These are phyloP conservation scores for Isotomurus palustris DNA, from an alignment of 2,888 invertebrate genomes.

Conservation along the genomic window DNA sequence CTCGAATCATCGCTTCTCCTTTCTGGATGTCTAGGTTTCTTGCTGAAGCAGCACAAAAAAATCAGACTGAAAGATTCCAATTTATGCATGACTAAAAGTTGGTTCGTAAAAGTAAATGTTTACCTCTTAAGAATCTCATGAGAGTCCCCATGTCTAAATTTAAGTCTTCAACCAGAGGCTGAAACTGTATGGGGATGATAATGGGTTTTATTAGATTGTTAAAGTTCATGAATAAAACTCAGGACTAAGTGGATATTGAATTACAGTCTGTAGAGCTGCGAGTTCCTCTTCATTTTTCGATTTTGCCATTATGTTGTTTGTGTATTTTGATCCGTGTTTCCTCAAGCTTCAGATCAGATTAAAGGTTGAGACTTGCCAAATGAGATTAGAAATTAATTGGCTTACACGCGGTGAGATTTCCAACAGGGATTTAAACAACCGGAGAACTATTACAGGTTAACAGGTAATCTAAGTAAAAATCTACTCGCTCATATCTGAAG, in stretches of 20 bases:
- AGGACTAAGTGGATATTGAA: not conserved
- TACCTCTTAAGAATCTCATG: slow-evolving; percentile 26
- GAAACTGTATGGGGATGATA: not conserved
- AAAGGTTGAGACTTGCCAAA: too few species aligned
- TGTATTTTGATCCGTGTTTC: too few species aligned
- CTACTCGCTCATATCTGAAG: too few species aligned
- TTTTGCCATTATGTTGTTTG: not conserved
- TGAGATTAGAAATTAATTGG: too few species aligned
- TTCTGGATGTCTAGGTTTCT: slow-evolving; percentile 24
- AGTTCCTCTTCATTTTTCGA: not conserved
- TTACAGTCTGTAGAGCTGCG: not conserved
- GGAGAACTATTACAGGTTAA: too few species aligned
- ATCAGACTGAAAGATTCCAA: not conserved
- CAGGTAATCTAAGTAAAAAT: too few species aligned
- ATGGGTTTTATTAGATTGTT: too few species aligned
- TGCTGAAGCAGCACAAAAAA: slow-evolving; percentile 6
- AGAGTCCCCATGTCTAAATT: not conserved
- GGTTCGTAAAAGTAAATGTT: not conserved
- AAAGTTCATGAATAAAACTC: not conserved
- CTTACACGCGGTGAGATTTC: too few species aligned
- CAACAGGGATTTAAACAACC: too few species aligned
- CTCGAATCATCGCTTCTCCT: slow-evolving; percentile 27
- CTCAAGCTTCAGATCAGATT: too few species aligned
- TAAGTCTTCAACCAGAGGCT: not conserved
- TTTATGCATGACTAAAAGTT: not conserved